Evolutionary conservation across 2,888 invertebrate species (phyloP).

Genomic region (Kuschelorhynchus macadamiae): DNA sequence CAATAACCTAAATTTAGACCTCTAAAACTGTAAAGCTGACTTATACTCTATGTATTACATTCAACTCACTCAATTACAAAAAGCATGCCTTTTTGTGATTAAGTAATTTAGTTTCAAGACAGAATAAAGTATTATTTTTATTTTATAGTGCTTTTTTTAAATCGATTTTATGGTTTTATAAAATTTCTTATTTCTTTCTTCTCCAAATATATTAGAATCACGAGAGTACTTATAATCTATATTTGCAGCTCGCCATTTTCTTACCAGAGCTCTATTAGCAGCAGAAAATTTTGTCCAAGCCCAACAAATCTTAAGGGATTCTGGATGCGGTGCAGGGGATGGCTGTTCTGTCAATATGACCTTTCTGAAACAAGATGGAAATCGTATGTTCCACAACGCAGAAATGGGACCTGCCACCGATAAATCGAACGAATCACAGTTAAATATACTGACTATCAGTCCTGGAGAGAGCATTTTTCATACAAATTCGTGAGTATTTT

Average conservation of each 20-base stretch:
- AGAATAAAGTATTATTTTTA: too few species aligned
- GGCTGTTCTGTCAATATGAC: constrained; percentile 90
- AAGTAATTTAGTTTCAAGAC: too few species aligned
- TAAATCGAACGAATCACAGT: constrained; percentile 72
- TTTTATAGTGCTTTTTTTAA: too few species aligned
- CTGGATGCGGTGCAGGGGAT: constrained; percentile 85
- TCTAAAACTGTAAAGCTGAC: too few species aligned
- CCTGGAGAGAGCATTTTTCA: constrained; percentile 80
- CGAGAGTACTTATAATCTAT: too few species aligned
- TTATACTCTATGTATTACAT: too few species aligned
- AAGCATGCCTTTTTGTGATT: too few species aligned
- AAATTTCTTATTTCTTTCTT: too few species aligned
- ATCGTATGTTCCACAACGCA: constrained; percentile 81
- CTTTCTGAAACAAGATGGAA: constrained; percentile 80
- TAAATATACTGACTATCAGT: constrained; percentile 75
- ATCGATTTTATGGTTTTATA: too few species aligned
- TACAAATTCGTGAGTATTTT: constrained; percentile 80
- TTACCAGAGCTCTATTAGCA: constrained; percentile 82
- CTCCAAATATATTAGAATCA: too few species aligned
- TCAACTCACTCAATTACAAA: too few species aligned
- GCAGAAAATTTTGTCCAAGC: constrained; percentile 80
- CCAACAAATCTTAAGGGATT: constrained; percentile 79
- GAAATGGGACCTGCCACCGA: constrained; percentile 82
- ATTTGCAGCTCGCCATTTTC: constrained; percentile 82
- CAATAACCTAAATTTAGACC: too few species aligned